Evolutionary conservation across 2,113 vertebrate species (phyloP), one percentile per base, ranked within the genome.

Genomic region (Onychorhynchus coronatus): DNA sequence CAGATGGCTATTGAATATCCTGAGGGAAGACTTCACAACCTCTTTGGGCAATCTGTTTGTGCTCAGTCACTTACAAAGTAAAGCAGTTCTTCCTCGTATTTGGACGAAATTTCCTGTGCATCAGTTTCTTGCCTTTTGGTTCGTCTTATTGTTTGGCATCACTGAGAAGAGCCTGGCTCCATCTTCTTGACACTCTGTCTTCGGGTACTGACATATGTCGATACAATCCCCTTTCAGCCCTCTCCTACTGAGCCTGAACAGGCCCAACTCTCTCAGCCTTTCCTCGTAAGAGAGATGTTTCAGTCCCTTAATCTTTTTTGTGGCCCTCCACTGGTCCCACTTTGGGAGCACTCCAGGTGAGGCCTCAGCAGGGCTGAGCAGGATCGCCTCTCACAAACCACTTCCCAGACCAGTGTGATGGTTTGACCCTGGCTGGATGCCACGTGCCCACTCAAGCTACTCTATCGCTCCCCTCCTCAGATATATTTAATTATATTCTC

Each of bases 61-160:
- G 14, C 24, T 61, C 53, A 18, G 31, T 2, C 21, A 76, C 5
- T 4, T 20, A 46, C 35, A 31, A 0, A 1, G 22, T 19, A 47
- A 58, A 56, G 1, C 72, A n/a, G 0, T 55, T 80, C 27, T 16
- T 41, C 27, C 12, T 33, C 15, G 7, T 59, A 4, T 44, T 59
- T 21, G 11, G 35, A 21, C 22, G 8, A 9, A 63, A 35, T 14
- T 42, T 88, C 18, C 22, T 46, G 12, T 39, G 22, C 19, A n/a
- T 52, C 61, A 21, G 7, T 46, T 68, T 82, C 39, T 68, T 68
- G 14, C 11, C 6, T 2, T 3, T 8, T 67, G 23, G 8, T 11
- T 62, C 22, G 12, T 61, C 13, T 6, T 56, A 6, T 44, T 10
- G 2, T 37, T 71, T 52, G 25, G 17, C 35, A 47, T 8, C 4